Evolutionary conservation across 2,888 invertebrate species (phyloP), one percentile per base, ranked within the genome.

Genomic region (Heteromyza rotundicornis): DNA sequence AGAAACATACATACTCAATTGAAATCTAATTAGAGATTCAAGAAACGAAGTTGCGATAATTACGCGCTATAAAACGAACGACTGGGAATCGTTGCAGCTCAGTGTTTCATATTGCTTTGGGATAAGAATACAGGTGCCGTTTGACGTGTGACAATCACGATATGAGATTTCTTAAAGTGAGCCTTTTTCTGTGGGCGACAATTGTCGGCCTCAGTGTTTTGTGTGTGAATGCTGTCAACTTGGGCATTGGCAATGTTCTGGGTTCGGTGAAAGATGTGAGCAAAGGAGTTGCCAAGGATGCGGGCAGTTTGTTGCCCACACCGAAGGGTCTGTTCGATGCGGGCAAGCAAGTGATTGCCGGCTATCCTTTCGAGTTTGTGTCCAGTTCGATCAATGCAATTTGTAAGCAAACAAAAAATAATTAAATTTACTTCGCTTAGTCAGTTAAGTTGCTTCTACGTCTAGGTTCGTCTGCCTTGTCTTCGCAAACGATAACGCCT

Each of bases 301-400:
- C 65, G 16, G 64, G 62, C 2, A 72, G 69, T 47, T 23, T 70
- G 14, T 44, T 79, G 64, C 79, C 79, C 16, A 70, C 77, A 1
- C 78, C 79, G 1, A 60, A 72, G 24, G 71, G 67, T 2, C 57
- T 82, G 2, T 74, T 81, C 23, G 77, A 80, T 16, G 58, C 69
- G 1, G 71, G 79, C 50, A 82, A 82, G 57, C 76, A 82, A 51
- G n/a, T 79, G 0, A 40, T 82, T n/a, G 81, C 75, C 32, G 82
- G 82, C 3, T 79, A 80, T 68, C 82, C 82, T 12, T 77, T 82
- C 35, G 80, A 81, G 50, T 70, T 77, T 63, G 76, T 74, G 1
- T 77, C 80, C 3, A 62, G 63, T 2, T 68, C 80, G 1, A 69
- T 82, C 2, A 82, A 78, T 66, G 59, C 69, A 7, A 64, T 82